Percentiles rank a stretch among this genome's conserved stretches.
Conservation (phyloP, 1,140 invertebrate genomes). For the Aradophagus sp. region DNA sequence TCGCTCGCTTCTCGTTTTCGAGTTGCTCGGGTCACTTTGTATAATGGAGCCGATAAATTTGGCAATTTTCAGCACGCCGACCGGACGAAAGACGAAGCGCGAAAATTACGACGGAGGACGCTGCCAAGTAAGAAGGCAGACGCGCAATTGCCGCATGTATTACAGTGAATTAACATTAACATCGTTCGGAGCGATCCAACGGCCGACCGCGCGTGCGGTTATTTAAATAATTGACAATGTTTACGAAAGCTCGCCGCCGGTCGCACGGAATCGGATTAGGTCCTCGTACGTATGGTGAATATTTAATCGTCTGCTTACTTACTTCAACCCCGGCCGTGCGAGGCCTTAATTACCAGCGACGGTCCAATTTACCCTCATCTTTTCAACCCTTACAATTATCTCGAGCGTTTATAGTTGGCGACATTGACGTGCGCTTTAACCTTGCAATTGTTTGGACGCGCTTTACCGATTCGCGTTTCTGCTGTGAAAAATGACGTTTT, state of each 20-base stretch:
- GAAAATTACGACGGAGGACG: no score
- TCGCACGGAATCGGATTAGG: constrained; percentile 66
- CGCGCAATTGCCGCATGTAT: no score
- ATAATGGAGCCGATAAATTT: no score
- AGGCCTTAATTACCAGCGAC: constrained; percentile 58
- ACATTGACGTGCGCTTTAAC: constrained; percentile 33
- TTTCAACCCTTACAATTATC: constrained; percentile 46
- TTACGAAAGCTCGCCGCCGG: constrained; percentile 64
- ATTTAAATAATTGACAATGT: constrained; percentile 76
- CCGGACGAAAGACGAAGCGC: no score
- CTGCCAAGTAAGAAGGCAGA: no score
- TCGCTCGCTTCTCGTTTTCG: neutral
- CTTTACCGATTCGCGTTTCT: no score
- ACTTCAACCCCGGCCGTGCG: constrained; percentile 63
- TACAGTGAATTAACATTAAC: constrained; percentile 8
- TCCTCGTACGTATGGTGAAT: constrained; percentile 70
- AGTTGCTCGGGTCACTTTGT: neutral
- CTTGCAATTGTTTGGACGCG: no score
- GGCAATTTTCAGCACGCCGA: no score
- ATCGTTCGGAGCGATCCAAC: constrained; percentile 5
- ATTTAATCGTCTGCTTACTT: constrained; percentile 69
- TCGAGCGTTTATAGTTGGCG: constrained; percentile 31
- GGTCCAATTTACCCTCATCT: constrained; percentile 48
- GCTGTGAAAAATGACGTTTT: no score
- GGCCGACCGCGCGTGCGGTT: constrained; percentile 49